These are phyloP conservation scores for Elegia similella DNA, from an alignment of 2,888 invertebrate genomes.

Conservation along the genomic window DNA sequence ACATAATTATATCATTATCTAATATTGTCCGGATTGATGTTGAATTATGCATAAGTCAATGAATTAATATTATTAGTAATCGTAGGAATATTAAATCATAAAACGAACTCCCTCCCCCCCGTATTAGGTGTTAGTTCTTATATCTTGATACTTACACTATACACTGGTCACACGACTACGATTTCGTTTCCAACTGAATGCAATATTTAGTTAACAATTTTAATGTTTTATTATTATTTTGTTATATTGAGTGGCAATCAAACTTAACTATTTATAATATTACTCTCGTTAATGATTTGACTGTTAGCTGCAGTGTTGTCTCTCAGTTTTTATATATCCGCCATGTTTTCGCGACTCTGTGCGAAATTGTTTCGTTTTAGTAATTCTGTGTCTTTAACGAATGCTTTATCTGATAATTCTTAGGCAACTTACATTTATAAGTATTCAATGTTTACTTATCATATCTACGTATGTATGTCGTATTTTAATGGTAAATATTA, in stretches of 20 bases:
- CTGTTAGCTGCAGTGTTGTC: not conserved
- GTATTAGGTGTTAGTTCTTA: not conserved
- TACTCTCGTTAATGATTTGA: not conserved
- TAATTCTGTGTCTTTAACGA: too few relatives aligned
- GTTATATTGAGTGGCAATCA: not conserved
- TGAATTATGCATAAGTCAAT: not conserved
- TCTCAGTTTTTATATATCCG: too few relatives aligned
- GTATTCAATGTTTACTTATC: not conserved
- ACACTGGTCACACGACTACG: too few relatives aligned
- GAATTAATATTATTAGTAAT: not conserved
- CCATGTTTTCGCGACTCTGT: too few relatives aligned
- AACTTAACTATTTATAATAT: not conserved
- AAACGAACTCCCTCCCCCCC: not conserved
- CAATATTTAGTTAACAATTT: too few relatives aligned
- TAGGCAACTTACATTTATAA: too few relatives aligned
- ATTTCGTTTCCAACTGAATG: too few relatives aligned
- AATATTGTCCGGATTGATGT: not conserved
- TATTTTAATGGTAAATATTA: too few relatives aligned
- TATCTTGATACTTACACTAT: not conserved
- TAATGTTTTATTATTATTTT: not conserved
- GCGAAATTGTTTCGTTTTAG: too few relatives aligned
- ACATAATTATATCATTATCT: not conserved
- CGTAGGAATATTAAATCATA: not conserved
- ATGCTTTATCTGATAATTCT: too few relatives aligned
- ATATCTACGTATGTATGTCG: not conserved